Conservation (phyloP, 1,140 invertebrate species). For the Aphis gossypii region DNA sequence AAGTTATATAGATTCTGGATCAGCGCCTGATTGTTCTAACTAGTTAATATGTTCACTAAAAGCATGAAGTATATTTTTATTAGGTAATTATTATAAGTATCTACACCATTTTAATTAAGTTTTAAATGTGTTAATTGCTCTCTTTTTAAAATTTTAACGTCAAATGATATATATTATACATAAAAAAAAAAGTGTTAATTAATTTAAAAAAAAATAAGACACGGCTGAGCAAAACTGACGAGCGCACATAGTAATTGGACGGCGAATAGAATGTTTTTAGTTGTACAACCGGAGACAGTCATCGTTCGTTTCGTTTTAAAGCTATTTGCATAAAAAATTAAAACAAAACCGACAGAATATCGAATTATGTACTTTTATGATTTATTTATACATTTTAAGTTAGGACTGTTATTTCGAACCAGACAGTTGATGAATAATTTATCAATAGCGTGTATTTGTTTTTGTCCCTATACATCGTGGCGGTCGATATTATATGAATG, state of each 20-base stretch:
- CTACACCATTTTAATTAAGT: neutral
- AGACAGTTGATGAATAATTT: slow-evolving; percentile 21
- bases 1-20: neutral
- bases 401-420: neutral
- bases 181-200: neutral
- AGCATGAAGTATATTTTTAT: neutral
- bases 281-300: neutral
- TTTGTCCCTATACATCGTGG: neutral
- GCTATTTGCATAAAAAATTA: slow-evolving; percentile 34
- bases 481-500: neutral
- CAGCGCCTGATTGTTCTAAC: neutral
- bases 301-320: slow-evolving; percentile 11
- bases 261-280: neutral
- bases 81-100: slow-evolving; percentile 6
- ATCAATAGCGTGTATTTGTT: neutral
- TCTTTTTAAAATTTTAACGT: neutral
- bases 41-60: neutral
- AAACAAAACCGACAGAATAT: neutral
- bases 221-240: neutral
- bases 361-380: neutral
- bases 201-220: neutral
- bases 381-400: slow-evolving; percentile 29
- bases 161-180: neutral
- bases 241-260: neutral
- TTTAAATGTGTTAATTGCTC: neutral